phyloP scores from a whole-genome alignment of 2,113 vertebrate genomes.

The Serinus canaria region DNA sequence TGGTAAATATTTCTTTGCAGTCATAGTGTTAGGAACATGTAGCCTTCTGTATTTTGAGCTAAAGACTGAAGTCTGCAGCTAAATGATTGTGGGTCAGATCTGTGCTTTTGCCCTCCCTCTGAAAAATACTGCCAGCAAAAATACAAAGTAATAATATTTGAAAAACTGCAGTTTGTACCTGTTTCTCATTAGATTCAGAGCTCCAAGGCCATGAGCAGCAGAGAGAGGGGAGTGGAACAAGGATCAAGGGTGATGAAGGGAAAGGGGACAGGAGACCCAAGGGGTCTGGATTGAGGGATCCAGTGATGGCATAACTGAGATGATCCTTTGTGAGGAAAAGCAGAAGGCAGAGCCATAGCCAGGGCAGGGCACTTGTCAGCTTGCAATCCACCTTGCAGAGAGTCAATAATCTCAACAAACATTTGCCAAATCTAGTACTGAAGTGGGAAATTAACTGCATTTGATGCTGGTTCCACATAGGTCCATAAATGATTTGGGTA shows the following conservation, averaged over 20 bases:
- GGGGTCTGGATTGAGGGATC: not conserved
- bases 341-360: not conserved
- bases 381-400: not conserved
- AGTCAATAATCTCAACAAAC: not conserved
- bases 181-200: not conserved
- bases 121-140: not conserved
- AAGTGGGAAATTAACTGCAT: not conserved
- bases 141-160: not conserved
- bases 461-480: not conserved
- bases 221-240: not conserved
- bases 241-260: fast-evolving
- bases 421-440: not conserved
- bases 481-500: not conserved
- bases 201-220: not conserved
- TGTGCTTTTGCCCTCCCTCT: not conserved
- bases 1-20: not conserved
- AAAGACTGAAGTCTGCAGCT: not conserved
- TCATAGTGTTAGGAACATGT: not conserved
- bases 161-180: not conserved
- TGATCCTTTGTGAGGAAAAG: not conserved
- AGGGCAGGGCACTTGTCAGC: not conserved
- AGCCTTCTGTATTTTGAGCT: not conserved
- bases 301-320: not conserved
- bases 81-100: not conserved
- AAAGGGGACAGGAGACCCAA: not conserved